phyloP scores from a whole-genome alignment of 30 jellyfish, hydroid and myxozoan species.

The Aurelia sp. region DNA sequence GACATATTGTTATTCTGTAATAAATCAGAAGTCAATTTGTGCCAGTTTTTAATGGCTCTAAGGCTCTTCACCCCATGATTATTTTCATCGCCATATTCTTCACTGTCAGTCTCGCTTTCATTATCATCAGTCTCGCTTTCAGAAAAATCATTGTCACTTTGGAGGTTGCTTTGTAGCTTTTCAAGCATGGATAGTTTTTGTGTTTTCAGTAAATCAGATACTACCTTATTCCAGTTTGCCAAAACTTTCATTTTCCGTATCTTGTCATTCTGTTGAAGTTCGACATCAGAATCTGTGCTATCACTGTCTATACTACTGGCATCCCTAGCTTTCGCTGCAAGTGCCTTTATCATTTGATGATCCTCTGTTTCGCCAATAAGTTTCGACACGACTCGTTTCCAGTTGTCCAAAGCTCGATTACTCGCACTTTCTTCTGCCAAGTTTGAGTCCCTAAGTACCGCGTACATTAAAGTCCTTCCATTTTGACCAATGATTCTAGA shows the following conservation, averaged over 20 bases:
- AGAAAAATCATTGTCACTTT: no score
- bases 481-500: background rate
- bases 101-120: background rate
- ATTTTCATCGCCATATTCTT: background rate
- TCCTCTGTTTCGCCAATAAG: background rate
- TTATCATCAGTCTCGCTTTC: background rate
- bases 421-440: background rate
- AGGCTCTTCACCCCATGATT: background rate
- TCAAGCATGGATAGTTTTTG: no score
- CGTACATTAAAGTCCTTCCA: background rate
- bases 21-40: conserved; percentile 3
- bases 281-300: no score
- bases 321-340: no score
- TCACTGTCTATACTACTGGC: no score
- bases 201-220: background rate
- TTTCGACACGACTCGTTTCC: background rate
- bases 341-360: no score
- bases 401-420: background rate
- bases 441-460: background rate
- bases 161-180: no score
- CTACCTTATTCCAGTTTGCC: conserved; percentile 22
- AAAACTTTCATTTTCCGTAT: background rate
- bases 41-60: conserved; percentile 26
- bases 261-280: no score
- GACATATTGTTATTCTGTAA: background rate